Evolutionary conservation across 2,797 vertebrate genomes (phyloP).

Genomic region (Furcifer pardalis): DNA sequence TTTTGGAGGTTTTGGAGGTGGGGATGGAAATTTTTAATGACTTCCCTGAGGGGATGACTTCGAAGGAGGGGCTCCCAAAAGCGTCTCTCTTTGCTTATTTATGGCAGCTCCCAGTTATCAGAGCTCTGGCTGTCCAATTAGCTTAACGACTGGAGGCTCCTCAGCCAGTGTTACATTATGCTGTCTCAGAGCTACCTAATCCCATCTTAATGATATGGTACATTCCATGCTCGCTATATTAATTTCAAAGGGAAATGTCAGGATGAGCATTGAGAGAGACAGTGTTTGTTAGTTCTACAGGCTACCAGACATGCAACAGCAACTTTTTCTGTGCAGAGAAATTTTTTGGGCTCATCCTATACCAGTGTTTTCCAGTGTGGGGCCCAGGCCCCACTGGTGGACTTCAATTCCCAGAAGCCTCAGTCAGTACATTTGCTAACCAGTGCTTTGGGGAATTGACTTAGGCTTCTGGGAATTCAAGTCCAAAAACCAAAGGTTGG

Average conservation of each 20-base stretch:
- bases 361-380: background rate
- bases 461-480: too few relatives aligned
- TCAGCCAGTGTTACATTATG: slow-evolving; percentile 28
- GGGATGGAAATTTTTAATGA: slow-evolving; percentile 39
- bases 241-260: slow-evolving; percentile 44
- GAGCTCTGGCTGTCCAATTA: slow-evolving; percentile 31
- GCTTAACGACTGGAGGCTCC: slow-evolving; percentile 22
- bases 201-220: slow-evolving; percentile 42
- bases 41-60: slow-evolving; percentile 36
- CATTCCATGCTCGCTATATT: slow-evolving; percentile 29
- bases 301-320: background rate
- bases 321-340: background rate
- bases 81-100: slow-evolving; percentile 32
- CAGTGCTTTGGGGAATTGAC: too few relatives aligned
- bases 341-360: background rate
- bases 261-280: background rate
- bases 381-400: too few relatives aligned
- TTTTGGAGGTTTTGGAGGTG: slow-evolving; percentile 6
- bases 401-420: too few relatives aligned
- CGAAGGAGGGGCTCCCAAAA: background rate
- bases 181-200: slow-evolving; percentile 41
- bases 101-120: slow-evolving; percentile 32
- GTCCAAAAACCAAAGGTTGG: too few relatives aligned
- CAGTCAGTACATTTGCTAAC: too few relatives aligned
- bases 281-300: background rate